Evolutionary conservation across 2,113 vertebrate species (phyloP).

Genomic region (Macrotus californicus): DNA sequence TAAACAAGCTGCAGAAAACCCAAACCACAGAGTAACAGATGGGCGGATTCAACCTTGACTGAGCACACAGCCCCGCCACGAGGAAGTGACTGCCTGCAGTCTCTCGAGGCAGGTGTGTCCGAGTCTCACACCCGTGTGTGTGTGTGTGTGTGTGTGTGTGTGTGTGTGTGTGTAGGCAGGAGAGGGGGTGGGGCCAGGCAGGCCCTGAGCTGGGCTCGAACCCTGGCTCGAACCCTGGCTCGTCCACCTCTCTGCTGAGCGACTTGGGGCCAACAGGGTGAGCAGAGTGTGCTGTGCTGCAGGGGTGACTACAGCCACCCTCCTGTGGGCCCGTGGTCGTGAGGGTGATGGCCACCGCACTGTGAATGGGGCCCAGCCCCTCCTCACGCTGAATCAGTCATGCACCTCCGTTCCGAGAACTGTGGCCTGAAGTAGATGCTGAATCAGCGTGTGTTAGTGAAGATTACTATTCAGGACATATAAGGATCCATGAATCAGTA

Average conservation of each 20-base stretch:
- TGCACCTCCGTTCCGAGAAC: background rate
- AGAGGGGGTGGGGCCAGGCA: background rate
- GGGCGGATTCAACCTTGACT: background rate
- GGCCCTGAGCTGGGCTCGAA: no score
- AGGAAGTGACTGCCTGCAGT: background rate
- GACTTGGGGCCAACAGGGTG: background rate
- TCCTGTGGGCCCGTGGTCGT: background rate
- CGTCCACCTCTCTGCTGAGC: background rate
- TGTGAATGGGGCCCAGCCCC: background rate
- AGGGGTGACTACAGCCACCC: background rate
- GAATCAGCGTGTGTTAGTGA: background rate
- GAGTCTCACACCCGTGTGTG: background rate
- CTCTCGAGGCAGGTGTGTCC: background rate
- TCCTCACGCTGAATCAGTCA: background rate
- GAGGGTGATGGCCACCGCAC: no score
- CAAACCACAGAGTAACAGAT: background rate
- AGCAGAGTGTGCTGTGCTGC: background rate
- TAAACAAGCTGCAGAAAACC: background rate
- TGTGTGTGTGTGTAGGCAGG: background rate
- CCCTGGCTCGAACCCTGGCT: background rate
- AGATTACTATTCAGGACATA: background rate
- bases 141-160: no score
- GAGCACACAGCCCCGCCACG: fast-evolving
- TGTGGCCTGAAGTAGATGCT: background rate
- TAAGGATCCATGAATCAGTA: background rate